These are phyloP conservation scores for Phoeniculus purpureus DNA, from an alignment of 2,797 vertebrate genomes.

Conservation along the genomic window DNA sequence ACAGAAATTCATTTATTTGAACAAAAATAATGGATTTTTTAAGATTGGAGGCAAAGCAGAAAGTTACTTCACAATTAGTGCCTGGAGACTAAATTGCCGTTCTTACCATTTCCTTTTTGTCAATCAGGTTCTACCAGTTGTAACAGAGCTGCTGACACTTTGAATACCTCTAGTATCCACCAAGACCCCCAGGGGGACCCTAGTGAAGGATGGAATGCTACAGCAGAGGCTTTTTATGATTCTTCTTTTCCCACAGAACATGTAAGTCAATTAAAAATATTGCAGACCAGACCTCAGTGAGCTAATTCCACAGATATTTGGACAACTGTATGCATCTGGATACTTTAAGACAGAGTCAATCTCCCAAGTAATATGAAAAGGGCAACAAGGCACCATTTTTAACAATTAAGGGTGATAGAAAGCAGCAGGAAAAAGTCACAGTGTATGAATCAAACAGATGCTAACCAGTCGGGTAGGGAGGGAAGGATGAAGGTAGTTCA, in stretches of 20 bases:
- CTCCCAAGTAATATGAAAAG: conserved; percentile 83
- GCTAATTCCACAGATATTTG: conserved; percentile 82
- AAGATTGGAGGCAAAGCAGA: conserved; percentile 66
- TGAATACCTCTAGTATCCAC: conserved; percentile 73
- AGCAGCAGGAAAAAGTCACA: conserved; percentile 86
- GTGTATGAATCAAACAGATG: conserved; percentile 82
- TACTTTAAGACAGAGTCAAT: conserved; percentile 81
- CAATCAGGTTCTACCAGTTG: conserved; percentile 79
- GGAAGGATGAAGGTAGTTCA: conserved; percentile 67
- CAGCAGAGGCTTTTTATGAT: conserved; percentile 81
- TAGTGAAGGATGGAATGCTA: conserved; percentile 81
- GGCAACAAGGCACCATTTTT: conserved; percentile 83
- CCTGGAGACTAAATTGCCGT: conserved; percentile 74
- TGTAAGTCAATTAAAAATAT: conserved; percentile 86
- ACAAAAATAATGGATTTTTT: conserved; percentile 42
- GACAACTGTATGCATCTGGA: conserved; percentile 79
- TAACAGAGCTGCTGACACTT: conserved; percentile 78
- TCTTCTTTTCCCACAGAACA: conserved; percentile 82
- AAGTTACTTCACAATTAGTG: conserved; percentile 66
- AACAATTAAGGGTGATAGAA: conserved; percentile 86
- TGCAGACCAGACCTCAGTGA: conserved; percentile 78
- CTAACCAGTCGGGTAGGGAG: conserved; percentile 72
- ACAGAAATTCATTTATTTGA: conserved; percentile 59
- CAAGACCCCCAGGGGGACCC: conserved; percentile 74
- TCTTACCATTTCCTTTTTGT: conserved; percentile 80